Conservation (phyloP, 2,797 vertebrate genomes). For the Benthosema pterotum region DNA sequence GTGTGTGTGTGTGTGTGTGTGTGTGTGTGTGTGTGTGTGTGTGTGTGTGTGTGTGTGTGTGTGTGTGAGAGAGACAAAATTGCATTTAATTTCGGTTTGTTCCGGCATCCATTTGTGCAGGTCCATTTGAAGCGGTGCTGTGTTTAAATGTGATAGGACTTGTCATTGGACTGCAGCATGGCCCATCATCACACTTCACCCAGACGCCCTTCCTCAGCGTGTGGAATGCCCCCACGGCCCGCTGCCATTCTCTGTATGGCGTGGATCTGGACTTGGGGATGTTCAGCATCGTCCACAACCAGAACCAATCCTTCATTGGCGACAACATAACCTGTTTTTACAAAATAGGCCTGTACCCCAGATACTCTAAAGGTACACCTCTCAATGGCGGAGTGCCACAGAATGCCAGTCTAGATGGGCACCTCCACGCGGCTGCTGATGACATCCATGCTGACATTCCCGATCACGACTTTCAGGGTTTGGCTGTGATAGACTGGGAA, state of each 20-base stretch:
- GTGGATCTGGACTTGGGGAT: conserved; percentile 85
- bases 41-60: too few species aligned
- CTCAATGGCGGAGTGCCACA: conserved; percentile 90
- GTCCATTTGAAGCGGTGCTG: conserved; percentile 29
- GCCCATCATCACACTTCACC: conserved; percentile 38
- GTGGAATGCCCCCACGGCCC: conserved; percentile 89
- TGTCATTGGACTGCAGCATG: conserved; percentile 36
- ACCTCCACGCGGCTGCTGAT: conserved; percentile 72
- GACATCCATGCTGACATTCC: conserved; percentile 78
- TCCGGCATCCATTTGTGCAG: conserved; percentile 35
- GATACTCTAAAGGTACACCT: conserved; percentile 72
- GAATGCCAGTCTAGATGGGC: conserved; percentile 84
- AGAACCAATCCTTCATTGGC: conserved; percentile 83
- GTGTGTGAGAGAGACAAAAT: too few species aligned
- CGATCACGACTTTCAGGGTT: conserved; percentile 73
- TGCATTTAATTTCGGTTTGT: not conserved
- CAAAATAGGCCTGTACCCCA: conserved; percentile 85
- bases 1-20: too few species aligned
- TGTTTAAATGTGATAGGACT: conserved; percentile 41
- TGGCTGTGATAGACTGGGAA: conserved; percentile 95
- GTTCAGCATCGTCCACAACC: conserved; percentile 87
- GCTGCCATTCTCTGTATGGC: conserved; percentile 71
- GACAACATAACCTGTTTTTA: conserved; percentile 92
- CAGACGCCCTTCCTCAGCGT: conserved; percentile 83
- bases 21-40: too few species aligned